phyloP scores from a whole-genome alignment of 2,797 vertebrate genomes.

The Crax fasciolata region DNA sequence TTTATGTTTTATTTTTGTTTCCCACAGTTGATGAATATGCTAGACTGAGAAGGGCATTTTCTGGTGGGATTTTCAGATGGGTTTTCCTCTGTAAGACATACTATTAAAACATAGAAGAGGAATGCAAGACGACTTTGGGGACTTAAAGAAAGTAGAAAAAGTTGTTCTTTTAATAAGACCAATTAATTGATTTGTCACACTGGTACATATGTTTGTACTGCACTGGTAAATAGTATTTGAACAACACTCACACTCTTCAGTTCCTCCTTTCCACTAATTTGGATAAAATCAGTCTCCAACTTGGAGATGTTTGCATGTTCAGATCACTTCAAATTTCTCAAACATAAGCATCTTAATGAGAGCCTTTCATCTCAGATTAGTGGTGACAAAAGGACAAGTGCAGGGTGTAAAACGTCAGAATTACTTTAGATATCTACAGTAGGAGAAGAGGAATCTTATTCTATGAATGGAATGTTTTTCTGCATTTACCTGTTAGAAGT shows the following conservation, averaged over 20 bases:
- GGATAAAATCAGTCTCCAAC: background rate
- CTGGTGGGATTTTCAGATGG: background rate
- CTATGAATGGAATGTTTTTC: background rate
- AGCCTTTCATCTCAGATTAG: background rate
- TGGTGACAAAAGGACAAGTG: background rate
- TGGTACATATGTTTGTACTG: background rate
- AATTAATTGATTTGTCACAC: background rate
- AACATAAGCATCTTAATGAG: background rate
- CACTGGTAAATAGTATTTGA: background rate
- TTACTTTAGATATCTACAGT: background rate
- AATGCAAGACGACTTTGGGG: background rate
- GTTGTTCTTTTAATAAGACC: background rate
- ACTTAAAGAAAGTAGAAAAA: background rate
- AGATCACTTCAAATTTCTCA: background rate
- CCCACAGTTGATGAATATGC: conserved; percentile 25
- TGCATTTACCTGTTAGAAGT: background rate
- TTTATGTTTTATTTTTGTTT: conserved; percentile 55
- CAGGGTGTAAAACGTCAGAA: background rate
- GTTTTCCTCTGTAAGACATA: background rate
- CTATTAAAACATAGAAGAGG: background rate
- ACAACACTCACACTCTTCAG: background rate
- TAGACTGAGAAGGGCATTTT: background rate
- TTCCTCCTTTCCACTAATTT: background rate
- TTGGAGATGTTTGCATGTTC: background rate
- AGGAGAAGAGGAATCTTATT: background rate